Conservation (phyloP, 2,797 vertebrate genomes). For the Gymnocypris eckloni region DNA sequence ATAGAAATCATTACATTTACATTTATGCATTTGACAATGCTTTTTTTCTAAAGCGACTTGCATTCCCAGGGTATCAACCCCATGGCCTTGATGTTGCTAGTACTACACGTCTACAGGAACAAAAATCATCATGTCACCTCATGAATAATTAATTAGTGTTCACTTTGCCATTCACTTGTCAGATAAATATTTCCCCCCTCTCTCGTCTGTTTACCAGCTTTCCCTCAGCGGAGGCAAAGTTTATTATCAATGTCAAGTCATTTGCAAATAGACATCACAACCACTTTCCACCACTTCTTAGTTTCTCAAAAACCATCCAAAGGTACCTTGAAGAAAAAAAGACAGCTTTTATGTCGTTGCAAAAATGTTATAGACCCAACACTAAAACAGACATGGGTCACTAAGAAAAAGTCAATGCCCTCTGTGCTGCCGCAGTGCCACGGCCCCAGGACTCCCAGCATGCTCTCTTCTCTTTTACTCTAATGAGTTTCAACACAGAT, state of each 20-base stretch:
- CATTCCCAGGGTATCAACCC: slow-evolving; percentile 6
- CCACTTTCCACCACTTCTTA: not conserved
- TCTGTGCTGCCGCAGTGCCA: slow-evolving; percentile 76
- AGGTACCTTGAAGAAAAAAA: slow-evolving; percentile 16
- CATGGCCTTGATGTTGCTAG: slow-evolving; percentile 19
- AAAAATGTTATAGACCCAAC: slow-evolving; percentile 35
- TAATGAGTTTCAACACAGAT: slow-evolving; percentile 99
- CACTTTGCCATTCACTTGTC: slow-evolving; percentile 44
- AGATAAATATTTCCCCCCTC: slow-evolving; percentile 11
- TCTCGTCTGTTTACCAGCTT: slow-evolving; percentile 19
- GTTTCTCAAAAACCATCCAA: not conserved
- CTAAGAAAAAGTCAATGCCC: slow-evolving; percentile 39
- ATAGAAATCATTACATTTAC: not conserved
- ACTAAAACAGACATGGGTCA: slow-evolving; percentile 39
- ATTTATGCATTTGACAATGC: not conserved
- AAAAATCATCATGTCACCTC: slow-evolving; percentile 41
- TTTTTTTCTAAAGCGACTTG: slow-evolving; percentile 11
- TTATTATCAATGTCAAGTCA: slow-evolving; percentile 35
- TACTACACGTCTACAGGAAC: slow-evolving; percentile 29
- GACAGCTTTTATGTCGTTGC: slow-evolving; percentile 4
- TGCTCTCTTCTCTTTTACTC: slow-evolving; percentile 97
- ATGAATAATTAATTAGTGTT: slow-evolving; percentile 44
- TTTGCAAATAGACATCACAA: not conserved
- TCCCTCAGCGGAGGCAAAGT: slow-evolving; percentile 6
- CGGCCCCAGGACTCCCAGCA: slow-evolving; percentile 85